Base-by-base conservation (phyloP, 2,888 invertebrate genomes). In the Petrophora chlorosata region DNA sequence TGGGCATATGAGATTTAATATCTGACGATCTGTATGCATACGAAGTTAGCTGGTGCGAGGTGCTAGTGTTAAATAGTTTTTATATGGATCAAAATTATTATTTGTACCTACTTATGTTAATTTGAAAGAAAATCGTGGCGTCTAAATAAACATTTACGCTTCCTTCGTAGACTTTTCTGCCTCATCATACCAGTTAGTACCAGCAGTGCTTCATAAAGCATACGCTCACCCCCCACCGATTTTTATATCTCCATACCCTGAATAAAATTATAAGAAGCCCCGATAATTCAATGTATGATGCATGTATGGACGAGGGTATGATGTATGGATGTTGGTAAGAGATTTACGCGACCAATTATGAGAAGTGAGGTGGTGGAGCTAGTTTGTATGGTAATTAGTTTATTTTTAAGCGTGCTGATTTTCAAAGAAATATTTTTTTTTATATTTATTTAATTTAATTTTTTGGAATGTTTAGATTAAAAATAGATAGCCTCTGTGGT, bases 171-270 rank as follows among this genome's bases (percentile, higher is more conserved):
- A 42, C 36, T 38, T 48, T 22, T 42, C 67, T 61, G 68, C 70
- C 69, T 67, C 65, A 74, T 62, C 58, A 59, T 59, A 63, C 61
- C 66, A 59, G 40, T 41, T 46, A 49, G 28, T 56, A 46, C 14
- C 38, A 13, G 3, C 5, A 64, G 56, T 61, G 61, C 45, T 45
- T 73, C 72, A 82, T 85, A 84, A 85, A 85, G 67, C 73, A 82
- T 73, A 51, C 51, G 59, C 61, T 61, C 28, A 61, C 84, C 88
- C 89, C 89, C 89, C 67, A 86, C 82, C 73, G 89, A 73, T 82
- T 88, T 87, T 88, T 87, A 87, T 88, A 84, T 79, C 48, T 51
- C 26, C 76, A 73, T 78, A 75, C 71, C 74, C 80, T 73, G 85
- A 81, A 87, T 88, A 87, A 87, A 81, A 85, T 87, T 85, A 85